Base-by-base conservation (phyloP, 2,888 invertebrate genomes). In the Germaria angustata region DNA sequence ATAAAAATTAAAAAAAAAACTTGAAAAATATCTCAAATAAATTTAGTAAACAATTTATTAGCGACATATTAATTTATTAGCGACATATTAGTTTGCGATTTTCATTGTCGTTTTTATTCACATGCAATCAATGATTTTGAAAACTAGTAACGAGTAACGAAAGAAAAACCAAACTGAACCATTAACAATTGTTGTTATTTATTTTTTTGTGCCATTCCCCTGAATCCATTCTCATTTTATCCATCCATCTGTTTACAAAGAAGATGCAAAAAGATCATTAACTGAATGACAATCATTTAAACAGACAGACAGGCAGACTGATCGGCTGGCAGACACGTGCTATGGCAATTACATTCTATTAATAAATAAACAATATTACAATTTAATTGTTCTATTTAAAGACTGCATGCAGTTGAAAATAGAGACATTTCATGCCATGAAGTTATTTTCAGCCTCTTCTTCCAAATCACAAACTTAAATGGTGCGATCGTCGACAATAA, bases 371-470 rank as follows among this genome's bases (percentile, higher is more conserved):
- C 17, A 71, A 34, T 51, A 36, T 36, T 24, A 55, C 32, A 32
- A 17, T 39, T 36, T 72, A 79, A 79, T 65, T 65, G 78, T 65
- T 49, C 57, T 79, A 65, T 72, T 72, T 65, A 79, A 65, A 69
- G 77, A 61, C 13, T n/a, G 17, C 15, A 9, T 53, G 34, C 22
- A 53, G 22, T 24, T 69, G 41, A 61, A 77, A 77, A 77, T 77
- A 53, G 44, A 69, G 44, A 46, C 41, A 66, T 36, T 55, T 24
- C 15, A 46, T 36, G 46, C 46, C 34, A 24, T 63, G 15, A 55
- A 55, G 13, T 24, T 63, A 28, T 46, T 57, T 68, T 34, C 32
- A 36, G n/a, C n/a, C 0, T 68, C 22, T 49, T 1, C 13, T 46
- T 46, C 13, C 20, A 39, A 28, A 51, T 32, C 4, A 28, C n/a